These are phyloP conservation scores for Gallinago undulata DNA, from an alignment of 2,113 vertebrate genomes.

Conservation along the genomic window DNA sequence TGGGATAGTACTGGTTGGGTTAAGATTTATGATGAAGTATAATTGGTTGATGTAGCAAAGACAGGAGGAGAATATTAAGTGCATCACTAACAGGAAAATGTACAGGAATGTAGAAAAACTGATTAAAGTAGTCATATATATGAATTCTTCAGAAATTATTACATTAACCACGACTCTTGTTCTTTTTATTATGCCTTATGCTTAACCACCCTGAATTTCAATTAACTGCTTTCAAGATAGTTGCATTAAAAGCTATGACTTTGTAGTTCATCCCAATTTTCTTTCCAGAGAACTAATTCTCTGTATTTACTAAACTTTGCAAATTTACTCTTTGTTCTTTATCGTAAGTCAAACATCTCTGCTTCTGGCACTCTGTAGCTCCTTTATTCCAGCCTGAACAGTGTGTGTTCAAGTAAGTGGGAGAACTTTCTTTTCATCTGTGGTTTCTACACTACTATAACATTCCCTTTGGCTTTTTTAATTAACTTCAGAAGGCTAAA, in stretches of 20 bases:
- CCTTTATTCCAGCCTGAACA: background rate
- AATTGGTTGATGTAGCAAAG: background rate
- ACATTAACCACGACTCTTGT: background rate
- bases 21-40: background rate
- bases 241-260: background rate
- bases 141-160: background rate
- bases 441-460: background rate
- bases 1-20: background rate
- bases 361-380: background rate
- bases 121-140: background rate
- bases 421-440: background rate
- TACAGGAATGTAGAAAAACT: background rate
- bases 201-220: background rate
- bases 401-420: background rate
- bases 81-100: background rate
- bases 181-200: background rate
- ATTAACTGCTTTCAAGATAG: background rate
- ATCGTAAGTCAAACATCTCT: background rate
- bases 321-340: constrained; percentile 8
- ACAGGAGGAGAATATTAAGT: background rate
- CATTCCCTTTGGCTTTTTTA: constrained; percentile 19
- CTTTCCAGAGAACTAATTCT: background rate
- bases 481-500: background rate
- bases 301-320: background rate
- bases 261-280: background rate